phyloP scores from a whole-genome alignment of 2,113 vertebrate species.

The Chiloscyllium plagiosum region DNA sequence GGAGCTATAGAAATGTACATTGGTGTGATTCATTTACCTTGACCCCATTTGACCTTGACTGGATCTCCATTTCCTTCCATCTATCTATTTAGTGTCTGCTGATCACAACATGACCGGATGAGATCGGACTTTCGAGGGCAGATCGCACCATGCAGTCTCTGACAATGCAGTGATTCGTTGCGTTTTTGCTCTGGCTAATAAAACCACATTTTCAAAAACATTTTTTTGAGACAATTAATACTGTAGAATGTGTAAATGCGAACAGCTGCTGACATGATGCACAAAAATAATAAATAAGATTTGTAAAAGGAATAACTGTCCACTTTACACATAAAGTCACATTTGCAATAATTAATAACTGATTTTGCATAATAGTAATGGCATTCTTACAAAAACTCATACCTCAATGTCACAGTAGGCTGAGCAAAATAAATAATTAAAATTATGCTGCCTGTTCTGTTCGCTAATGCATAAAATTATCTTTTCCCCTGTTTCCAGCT shows the following conservation, averaged over 20 bases:
- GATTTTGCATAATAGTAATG: not conserved
- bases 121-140: not conserved
- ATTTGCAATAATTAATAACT: slow-evolving; percentile 26
- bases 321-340: not conserved
- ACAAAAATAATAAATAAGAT: not conserved
- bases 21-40: not conserved
- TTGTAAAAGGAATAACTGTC: slow-evolving; percentile 19
- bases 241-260: not conserved
- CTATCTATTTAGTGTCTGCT: not conserved
- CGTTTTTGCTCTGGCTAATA: not conserved
- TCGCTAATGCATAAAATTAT: not conserved
- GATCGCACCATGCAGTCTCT: not conserved
- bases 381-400: not conserved
- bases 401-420: not conserved
- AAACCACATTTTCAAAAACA: not conserved
- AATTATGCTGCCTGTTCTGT: not conserved
- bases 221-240: not conserved
- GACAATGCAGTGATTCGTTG: not conserved
- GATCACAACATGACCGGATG: not conserved
- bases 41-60: not conserved
- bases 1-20: not conserved
- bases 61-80: not conserved
- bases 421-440: not conserved
- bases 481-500: not conserved
- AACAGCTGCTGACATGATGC: not conserved